phyloP scores from a whole-genome alignment of 2,113 vertebrate genomes.

The Nycticorax nycticorax region DNA sequence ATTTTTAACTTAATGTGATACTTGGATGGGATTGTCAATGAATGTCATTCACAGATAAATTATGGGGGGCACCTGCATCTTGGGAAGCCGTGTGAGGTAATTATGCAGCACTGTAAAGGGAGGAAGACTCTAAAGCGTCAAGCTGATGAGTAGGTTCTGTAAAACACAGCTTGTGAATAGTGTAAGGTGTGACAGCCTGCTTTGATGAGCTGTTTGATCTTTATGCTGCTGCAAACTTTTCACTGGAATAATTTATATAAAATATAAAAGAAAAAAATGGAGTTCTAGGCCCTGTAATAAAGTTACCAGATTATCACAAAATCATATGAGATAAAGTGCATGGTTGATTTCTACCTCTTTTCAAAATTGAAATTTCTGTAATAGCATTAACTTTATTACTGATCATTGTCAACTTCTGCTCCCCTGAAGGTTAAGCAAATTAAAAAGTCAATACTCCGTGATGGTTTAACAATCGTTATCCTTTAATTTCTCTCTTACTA shows the following conservation, averaged over 20 bases:
- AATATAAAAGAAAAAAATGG: neutral
- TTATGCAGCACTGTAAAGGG: neutral
- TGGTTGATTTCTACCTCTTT: neutral
- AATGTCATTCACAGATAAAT: neutral
- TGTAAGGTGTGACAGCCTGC: neutral
- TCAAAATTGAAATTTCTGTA: neutral
- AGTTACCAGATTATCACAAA: neutral
- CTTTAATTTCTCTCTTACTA: neutral
- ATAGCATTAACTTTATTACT: neutral
- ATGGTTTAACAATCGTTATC: neutral
- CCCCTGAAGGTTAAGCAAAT: fast-evolving
- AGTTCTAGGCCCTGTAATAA: neutral
- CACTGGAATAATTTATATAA: neutral
- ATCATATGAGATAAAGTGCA: neutral
- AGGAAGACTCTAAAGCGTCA: neutral
- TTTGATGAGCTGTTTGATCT: constrained; percentile 1
- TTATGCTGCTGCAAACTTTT: neutral
- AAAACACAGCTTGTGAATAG: neutral
- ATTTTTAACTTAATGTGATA: neutral
- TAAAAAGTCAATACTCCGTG: neutral
- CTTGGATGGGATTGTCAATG: neutral
- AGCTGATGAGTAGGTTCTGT: neutral
- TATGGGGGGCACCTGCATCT: neutral
- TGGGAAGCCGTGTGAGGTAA: neutral
- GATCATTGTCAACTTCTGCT: neutral